These are phyloP conservation scores for Bufotes viridis DNA, from an alignment of 2,797 vertebrate genomes.

Conservation along the genomic window DNA sequence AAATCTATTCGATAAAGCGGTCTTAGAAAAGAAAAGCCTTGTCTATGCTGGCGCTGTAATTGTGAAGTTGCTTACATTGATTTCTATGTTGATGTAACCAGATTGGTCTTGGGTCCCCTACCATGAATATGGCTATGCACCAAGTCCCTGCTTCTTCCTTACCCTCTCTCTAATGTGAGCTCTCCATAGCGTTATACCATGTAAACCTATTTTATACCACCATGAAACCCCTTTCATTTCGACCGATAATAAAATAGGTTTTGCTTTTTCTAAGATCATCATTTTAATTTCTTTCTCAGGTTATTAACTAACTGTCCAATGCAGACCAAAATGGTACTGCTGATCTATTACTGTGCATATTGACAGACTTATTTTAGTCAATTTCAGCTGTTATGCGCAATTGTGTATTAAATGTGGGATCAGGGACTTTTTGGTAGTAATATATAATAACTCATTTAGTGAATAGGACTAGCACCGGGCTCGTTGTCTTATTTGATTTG, in stretches of 20 bases:
- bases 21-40: too few relatives aligned
- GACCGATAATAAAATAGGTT: background rate
- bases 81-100: too few relatives aligned
- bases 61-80: too few relatives aligned
- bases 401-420: background rate
- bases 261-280: background rate
- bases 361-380: background rate
- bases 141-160: too few relatives aligned
- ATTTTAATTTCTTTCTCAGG: background rate
- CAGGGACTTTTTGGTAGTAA: background rate
- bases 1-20: too few relatives aligned
- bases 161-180: too few relatives aligned
- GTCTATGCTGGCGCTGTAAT: too few relatives aligned
- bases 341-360: background rate
- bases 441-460: slow-evolving; percentile 4
- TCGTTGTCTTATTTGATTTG: slow-evolving; percentile 24
- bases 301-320: background rate
- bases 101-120: too few relatives aligned
- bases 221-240: background rate
- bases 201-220: too few relatives aligned
- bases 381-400: background rate
- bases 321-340: background rate
- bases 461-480: background rate
- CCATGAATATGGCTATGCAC: too few relatives aligned
- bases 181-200: too few relatives aligned